These are phyloP conservation scores for Varecia variegata DNA, from an alignment of 2,797 vertebrate species.

Conservation along the genomic window DNA sequence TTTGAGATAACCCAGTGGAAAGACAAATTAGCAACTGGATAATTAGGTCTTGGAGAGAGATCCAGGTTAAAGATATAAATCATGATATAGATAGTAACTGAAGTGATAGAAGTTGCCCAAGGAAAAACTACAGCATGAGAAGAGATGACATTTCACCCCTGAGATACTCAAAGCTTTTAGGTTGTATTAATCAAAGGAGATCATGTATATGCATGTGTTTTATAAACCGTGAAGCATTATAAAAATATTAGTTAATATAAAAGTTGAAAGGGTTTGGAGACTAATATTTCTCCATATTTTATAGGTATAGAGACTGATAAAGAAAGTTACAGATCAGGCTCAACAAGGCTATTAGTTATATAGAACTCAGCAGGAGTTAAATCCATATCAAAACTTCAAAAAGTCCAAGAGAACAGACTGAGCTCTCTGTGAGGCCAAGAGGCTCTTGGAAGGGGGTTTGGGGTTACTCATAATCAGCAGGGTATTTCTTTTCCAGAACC, in stretches of 20 bases:
- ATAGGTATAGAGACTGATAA: neutral
- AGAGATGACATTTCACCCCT: neutral
- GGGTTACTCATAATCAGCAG: constrained; percentile 33
- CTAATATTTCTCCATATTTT: neutral
- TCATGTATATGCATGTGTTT: neutral
- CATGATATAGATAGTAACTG: neutral
- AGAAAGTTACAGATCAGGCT: neutral
- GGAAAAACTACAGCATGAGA: neutral
- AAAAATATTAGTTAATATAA: neutral
- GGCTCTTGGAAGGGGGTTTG: constrained; percentile 18
- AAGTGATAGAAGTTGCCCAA: neutral
- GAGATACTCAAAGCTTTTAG: neutral
- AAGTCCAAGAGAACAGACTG: neutral
- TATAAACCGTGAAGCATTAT: neutral
- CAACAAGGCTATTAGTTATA: neutral
- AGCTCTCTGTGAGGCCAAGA: neutral
- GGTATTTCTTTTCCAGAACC: constrained; percentile 52
- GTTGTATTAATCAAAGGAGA: neutral
- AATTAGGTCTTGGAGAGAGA: neutral
- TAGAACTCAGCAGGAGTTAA: neutral
- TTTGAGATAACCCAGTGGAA: neutral
- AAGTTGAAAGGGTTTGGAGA: neutral
- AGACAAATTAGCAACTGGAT: neutral
- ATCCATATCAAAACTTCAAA: neutral
- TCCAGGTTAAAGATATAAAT: neutral